These are phyloP conservation scores for Holotrichia oblita DNA, from an alignment of 1,140 invertebrate species.

Conservation along the genomic window DNA sequence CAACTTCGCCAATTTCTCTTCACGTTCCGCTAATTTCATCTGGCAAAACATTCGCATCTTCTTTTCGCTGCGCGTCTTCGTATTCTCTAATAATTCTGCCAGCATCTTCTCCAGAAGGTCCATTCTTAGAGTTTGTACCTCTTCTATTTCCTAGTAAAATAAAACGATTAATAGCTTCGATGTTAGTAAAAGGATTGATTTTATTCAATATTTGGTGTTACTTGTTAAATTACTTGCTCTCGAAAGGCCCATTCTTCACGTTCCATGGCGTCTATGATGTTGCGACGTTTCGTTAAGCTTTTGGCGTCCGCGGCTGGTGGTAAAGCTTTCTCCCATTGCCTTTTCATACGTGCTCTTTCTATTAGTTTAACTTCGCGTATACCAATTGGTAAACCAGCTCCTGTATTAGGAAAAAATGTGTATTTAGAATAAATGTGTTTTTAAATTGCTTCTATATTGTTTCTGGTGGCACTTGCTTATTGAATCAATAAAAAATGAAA, in stretches of 20 bases:
- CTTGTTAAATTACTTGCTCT: conserved; percentile 64
- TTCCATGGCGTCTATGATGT: conserved; percentile 71
- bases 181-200: too few species aligned
- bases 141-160: conserved; percentile 69
- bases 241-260: conserved; percentile 72
- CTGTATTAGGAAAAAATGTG: conserved; percentile 43
- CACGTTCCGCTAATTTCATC: conserved; percentile 61
- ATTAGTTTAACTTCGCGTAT: conserved; percentile 71
- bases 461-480: too few species aligned
- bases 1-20: conserved; percentile 61
- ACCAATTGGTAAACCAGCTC: conserved; percentile 68
- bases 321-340: conserved; percentile 67
- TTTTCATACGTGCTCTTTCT: conserved; percentile 67
- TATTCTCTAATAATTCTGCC: conserved; percentile 56
- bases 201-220: too few species aligned
- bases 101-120: conserved; percentile 63
- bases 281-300: conserved; percentile 65
- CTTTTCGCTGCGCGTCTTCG: conserved; percentile 58
- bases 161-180: too few species aligned
- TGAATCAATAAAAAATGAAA: too few species aligned
- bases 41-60: conserved; percentile 63
- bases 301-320: conserved; percentile 54
- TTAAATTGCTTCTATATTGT: too few species aligned
- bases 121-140: conserved; percentile 67
- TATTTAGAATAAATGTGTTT: too few species aligned